These are phyloP conservation scores for Pomatorhinus ruficollis DNA, from an alignment of 2,113 vertebrate species.

Conservation along the genomic window DNA sequence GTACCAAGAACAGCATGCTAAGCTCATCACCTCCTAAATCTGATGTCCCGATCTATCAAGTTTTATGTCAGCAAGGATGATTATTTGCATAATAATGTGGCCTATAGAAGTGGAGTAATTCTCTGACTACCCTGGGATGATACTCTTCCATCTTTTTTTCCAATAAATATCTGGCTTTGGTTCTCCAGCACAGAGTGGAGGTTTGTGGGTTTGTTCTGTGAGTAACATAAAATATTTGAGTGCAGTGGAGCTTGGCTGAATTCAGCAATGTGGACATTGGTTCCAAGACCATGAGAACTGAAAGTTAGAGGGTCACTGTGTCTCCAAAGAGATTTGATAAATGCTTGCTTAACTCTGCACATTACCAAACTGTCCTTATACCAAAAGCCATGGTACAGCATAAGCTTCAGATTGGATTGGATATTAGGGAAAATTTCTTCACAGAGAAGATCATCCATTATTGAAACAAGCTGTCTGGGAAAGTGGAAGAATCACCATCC, in stretches of 20 bases:
- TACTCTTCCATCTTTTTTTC: neutral
- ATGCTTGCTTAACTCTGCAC: neutral
- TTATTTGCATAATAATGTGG: constrained; percentile 47
- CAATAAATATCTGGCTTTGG: neutral
- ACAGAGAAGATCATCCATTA: neutral
- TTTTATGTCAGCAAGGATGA: constrained; percentile 18
- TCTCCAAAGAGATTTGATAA: neutral
- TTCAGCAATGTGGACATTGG: rapidly evolving
- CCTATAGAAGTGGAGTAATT: neutral
- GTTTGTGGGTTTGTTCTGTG: neutral
- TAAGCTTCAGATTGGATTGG: neutral
- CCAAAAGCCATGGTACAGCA: neutral
- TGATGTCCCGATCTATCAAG: constrained; percentile 27
- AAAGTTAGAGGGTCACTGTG: neutral
- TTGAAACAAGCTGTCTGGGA: neutral
- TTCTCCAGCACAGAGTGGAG: neutral
- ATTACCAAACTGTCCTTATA: neutral
- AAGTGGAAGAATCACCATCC: neutral
- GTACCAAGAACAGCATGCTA: neutral
- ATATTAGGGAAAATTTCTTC: neutral
- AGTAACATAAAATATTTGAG: neutral
- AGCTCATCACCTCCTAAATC: constrained; percentile 11
- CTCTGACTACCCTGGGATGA: neutral
- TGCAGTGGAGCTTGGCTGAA: neutral
- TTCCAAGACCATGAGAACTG: neutral